Conservation (phyloP, 30 jellyfish, hydroid and myxozoan species). For the Chironex yamaguchii region DNA sequence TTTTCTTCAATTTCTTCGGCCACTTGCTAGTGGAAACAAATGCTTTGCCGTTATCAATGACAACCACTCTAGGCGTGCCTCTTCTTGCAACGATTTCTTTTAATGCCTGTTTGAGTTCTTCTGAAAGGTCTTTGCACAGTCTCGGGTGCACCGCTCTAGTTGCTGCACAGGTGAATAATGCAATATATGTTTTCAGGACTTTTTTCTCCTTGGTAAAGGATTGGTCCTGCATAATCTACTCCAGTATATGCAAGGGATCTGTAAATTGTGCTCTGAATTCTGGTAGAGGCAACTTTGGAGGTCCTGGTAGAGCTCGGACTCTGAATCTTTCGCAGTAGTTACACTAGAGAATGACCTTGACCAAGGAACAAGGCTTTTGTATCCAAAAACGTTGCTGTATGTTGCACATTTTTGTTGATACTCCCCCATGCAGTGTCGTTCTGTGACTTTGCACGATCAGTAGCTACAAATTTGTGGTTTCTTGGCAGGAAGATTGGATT, state of each 20-base stretch:
- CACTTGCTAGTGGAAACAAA: slow-evolving; percentile 50
- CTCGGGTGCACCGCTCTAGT: slow-evolving; percentile 51
- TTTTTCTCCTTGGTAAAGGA: slow-evolving; percentile 11
- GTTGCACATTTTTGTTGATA: slow-evolving; percentile 43
- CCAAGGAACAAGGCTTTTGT: slow-evolving; percentile 28
- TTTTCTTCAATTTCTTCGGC: slow-evolving; percentile 44
- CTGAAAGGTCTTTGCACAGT: slow-evolving; percentile 19
- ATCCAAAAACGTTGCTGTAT: slow-evolving; percentile 45
- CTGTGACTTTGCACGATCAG: slow-evolving; percentile 50
- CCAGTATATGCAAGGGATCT: slow-evolving; percentile 20
- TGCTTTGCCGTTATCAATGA: slow-evolving; percentile 53
- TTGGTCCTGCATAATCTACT: slow-evolving; percentile 29
- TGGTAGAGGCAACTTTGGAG: slow-evolving; percentile 31
- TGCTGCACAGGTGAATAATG: slow-evolving; percentile 45
- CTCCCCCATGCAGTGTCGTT: slow-evolving; percentile 61
- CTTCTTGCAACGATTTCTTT: slow-evolving; percentile 45
- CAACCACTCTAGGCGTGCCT: slow-evolving; percentile 42
- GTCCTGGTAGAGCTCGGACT: slow-evolving; percentile 40
- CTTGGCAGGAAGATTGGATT: slow-evolving; percentile 49
- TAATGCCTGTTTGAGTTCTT: slow-evolving; percentile 14
- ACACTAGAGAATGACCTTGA: background rate
- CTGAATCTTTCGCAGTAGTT: slow-evolving; percentile 38
- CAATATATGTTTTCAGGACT: slow-evolving; percentile 10
- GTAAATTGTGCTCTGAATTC: slow-evolving; percentile 27
- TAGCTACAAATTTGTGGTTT: slow-evolving; percentile 19